Evolutionary conservation across 2,113 vertebrate genomes (phyloP).

Genomic region (Xyrauchen texanus): DNA sequence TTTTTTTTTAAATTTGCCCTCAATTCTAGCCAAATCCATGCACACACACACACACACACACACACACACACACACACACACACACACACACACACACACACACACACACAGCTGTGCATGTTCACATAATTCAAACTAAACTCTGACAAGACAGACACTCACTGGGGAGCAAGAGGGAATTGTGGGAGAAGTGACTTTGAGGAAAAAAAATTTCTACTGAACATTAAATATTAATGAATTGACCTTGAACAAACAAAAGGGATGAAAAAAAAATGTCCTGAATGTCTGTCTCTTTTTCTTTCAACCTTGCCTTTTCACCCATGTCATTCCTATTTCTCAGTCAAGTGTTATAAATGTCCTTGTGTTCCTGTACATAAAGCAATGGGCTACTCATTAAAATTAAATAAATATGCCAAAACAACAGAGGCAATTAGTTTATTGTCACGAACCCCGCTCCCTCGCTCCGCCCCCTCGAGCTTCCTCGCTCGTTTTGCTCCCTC

Average conservation of each 20-base stretch:
- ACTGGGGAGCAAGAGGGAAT: neutral
- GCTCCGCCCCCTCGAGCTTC: too few relatives aligned
- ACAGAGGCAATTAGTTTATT: too few relatives aligned
- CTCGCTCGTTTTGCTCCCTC: too few relatives aligned
- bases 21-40: too few relatives aligned
- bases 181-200: constrained; percentile 2
- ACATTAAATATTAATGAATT: constrained; percentile 39
- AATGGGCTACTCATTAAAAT: neutral
- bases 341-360: constrained; percentile 7
- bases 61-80: constrained; percentile 3
- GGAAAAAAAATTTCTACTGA: neutral
- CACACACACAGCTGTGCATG: neutral
- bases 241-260: constrained; percentile 7
- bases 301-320: neutral
- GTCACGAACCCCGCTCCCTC: too few relatives aligned
- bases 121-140: constrained; percentile 22
- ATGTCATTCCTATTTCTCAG: neutral
- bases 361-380: constrained; percentile 1
- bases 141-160: neutral
- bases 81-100: constrained; percentile 8
- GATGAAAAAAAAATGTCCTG: neutral
- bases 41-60: neutral
- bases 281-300: neutral
- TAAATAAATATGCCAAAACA: too few relatives aligned
- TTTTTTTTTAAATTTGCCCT: too few relatives aligned